phyloP scores from a whole-genome alignment of 2,797 vertebrate genomes.

The Decapterus maruadsi region DNA sequence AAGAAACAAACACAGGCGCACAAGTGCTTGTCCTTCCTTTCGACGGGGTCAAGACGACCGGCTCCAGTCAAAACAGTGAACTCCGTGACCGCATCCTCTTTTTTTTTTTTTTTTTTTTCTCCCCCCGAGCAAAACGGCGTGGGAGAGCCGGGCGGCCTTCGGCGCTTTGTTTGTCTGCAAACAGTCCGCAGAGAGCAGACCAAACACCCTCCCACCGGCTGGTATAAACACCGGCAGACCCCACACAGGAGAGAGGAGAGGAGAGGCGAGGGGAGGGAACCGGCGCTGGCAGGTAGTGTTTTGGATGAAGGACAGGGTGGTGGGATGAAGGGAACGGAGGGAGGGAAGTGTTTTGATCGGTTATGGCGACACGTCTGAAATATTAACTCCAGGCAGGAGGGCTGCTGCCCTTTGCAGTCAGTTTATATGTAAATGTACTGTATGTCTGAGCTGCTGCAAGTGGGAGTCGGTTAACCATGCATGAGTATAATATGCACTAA shows the following conservation, averaged over 20 bases:
- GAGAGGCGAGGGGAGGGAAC: background rate
- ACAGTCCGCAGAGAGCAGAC: slow-evolving; percentile 63
- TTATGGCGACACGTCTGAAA: slow-evolving; percentile 8
- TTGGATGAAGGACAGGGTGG: slow-evolving; percentile 1
- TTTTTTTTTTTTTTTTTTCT: no score
- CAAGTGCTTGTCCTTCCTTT: background rate
- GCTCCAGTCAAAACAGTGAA: slow-evolving; percentile 44
- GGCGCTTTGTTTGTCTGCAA: slow-evolving; percentile 66
- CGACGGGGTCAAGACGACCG: slow-evolving; percentile 17
- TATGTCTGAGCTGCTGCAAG: slow-evolving; percentile 18
- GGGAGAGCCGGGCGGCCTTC: slow-evolving; percentile 59
- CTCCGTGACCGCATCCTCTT: slow-evolving; percentile 27
- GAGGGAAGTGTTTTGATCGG: slow-evolving; percentile 14
- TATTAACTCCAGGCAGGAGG: slow-evolving; percentile 14
- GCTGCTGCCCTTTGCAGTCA: slow-evolving; percentile 16
- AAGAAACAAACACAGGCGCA: background rate
- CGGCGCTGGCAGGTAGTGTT: slow-evolving; percentile 31
- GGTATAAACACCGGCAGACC: slow-evolving; percentile 57
- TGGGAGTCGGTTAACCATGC: slow-evolving; percentile 46
- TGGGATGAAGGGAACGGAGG: background rate
- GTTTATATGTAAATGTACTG: slow-evolving; percentile 54
- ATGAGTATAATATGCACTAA: slow-evolving; percentile 37
- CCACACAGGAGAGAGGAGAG: slow-evolving; percentile 23
- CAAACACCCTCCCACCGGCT: slow-evolving; percentile 58
- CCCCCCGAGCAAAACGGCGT: slow-evolving; percentile 21